Conservation (phyloP, 2,888 invertebrate genomes). For the Caenorhabditis sp. region DNA sequence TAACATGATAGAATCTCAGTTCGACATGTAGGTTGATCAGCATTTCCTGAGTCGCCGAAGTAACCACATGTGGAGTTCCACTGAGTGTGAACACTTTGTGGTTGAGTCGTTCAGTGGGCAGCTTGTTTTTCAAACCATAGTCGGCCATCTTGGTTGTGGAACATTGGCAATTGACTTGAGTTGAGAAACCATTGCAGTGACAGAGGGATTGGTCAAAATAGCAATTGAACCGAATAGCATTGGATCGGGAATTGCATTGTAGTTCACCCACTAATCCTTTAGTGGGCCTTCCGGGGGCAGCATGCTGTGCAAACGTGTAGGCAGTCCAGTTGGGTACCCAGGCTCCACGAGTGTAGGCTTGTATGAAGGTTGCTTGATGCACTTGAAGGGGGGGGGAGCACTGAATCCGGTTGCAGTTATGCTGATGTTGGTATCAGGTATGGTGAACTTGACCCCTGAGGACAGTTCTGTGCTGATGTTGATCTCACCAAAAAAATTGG, state of each 20-base stretch:
- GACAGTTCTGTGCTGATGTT: neutral
- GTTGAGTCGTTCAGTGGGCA: too few relatives aligned
- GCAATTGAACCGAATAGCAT: neutral
- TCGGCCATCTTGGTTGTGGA: too few relatives aligned
- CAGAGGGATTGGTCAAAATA: neutral
- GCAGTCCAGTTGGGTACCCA: neutral
- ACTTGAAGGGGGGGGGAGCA: neutral
- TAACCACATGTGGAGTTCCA: too few relatives aligned
- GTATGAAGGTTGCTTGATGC: slow-evolving; percentile 9
- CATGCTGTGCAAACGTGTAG: neutral
- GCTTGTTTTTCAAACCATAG: too few relatives aligned
- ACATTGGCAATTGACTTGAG: too few relatives aligned
- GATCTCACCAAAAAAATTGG: slow-evolving; percentile 2
- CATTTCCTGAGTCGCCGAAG: too few relatives aligned
- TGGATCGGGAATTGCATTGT: neutral
- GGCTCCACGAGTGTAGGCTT: neutral
- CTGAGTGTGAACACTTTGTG: too few relatives aligned
- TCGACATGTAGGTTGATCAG: too few relatives aligned
- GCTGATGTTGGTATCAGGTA: slow-evolving; percentile 12
- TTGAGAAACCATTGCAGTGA: neutral
- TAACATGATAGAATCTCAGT: too few relatives aligned
- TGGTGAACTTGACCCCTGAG: neutral
- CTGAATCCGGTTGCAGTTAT: neutral
- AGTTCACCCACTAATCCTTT: neutral
- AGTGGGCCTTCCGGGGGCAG: neutral